These are phyloP conservation scores for Cerastoderma edule DNA, from an alignment of 2,888 invertebrate species.

Conservation along the genomic window DNA sequence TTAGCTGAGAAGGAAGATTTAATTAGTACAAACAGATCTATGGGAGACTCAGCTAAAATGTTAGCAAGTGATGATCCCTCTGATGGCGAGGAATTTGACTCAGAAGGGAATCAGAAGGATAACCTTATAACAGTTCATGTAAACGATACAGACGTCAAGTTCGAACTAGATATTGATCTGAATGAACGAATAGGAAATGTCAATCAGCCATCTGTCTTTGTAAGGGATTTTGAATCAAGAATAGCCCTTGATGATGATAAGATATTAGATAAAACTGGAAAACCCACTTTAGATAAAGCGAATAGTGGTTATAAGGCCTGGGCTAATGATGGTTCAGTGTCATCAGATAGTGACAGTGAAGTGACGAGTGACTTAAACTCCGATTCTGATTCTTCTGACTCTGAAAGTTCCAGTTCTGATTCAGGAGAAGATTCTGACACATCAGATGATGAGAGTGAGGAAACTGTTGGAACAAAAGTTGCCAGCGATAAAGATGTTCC, in stretches of 20 bases:
- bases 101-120: too few species aligned
- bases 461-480: neutral
- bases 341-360: neutral
- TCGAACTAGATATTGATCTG: neutral
- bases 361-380: neutral
- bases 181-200: neutral
- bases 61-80: neutral
- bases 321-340: neutral
- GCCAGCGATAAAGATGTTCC: neutral
- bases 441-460: neutral
- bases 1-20: neutral
- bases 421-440: neutral
- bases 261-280: too few species aligned
- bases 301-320: too few species aligned
- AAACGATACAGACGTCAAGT: too few species aligned
- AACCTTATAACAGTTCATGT: too few species aligned
- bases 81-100: neutral
- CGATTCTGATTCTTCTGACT: neutral
- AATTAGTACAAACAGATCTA: neutral
- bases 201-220: neutral
- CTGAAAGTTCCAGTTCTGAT: conserved; percentile 1
- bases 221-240: neutral
- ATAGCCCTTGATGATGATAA: neutral
- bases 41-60: neutral
- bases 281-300: too few species aligned